Evolutionary conservation across 2,113 vertebrate genomes (phyloP).

Genomic region (Kobus ellipsiprymnus): DNA sequence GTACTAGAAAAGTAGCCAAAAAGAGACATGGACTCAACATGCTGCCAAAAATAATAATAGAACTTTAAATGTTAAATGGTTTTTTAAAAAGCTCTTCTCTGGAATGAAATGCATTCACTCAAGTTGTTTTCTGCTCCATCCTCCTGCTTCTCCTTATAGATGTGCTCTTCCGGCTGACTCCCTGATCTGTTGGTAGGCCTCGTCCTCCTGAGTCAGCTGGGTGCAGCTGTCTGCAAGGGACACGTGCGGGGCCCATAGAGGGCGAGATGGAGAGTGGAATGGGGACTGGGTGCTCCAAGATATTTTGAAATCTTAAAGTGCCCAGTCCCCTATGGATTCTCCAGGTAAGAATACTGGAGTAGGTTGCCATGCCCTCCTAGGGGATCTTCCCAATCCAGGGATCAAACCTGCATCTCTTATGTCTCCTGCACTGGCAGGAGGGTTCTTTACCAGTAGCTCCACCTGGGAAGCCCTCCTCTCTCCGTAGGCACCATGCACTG

Average conservation of each 20-base stretch:
- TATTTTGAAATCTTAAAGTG: background rate
- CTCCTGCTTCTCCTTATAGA: slow-evolving; percentile 37
- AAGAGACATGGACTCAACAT: slow-evolving; percentile 60
- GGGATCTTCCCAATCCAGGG: background rate
- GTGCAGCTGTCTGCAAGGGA: background rate
- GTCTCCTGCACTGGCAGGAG: background rate
- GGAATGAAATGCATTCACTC: slow-evolving; percentile 64
- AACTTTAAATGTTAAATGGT: slow-evolving; percentile 74
- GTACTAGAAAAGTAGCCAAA: slow-evolving; percentile 78
- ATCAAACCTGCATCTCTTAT: background rate
- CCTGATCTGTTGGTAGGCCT: background rate
- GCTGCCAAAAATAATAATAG: slow-evolving; percentile 81
- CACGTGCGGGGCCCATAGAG: background rate
- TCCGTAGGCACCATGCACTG: background rate
- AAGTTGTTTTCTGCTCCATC: slow-evolving; percentile 51
- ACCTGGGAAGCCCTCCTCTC: background rate
- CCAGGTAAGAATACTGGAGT: background rate
- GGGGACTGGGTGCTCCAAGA: background rate
- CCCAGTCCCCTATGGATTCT: background rate
- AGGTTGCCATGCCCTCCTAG: background rate
- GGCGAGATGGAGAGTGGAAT: background rate
- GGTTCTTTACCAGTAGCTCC: background rate
- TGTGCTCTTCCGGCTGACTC: slow-evolving; percentile 6
- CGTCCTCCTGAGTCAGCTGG: background rate
- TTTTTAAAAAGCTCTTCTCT: slow-evolving; percentile 64